phyloP scores from a whole-genome alignment of 2,888 invertebrate genomes.

The Antheraea yamamai region DNA sequence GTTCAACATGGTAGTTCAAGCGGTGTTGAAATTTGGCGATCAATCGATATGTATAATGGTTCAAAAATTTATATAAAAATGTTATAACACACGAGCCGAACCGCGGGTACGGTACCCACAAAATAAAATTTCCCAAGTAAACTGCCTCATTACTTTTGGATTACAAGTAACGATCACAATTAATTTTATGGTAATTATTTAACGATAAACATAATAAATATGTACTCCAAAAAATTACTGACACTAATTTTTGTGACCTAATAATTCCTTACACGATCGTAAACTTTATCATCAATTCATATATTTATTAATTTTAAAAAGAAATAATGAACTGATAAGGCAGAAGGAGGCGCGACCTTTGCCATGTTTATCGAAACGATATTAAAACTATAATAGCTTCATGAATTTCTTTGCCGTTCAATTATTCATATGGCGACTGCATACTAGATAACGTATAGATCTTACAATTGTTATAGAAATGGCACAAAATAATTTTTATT shows the following conservation, averaged over 20 bases:
- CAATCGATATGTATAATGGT: too few relatives aligned
- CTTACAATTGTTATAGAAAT: conserved; percentile 23
- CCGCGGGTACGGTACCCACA: background rate
- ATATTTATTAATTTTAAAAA: conserved; percentile 13
- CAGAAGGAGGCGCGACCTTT: conserved; percentile 29
- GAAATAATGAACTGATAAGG: conserved; percentile 25
- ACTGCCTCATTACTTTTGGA: background rate
- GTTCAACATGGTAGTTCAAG: too few relatives aligned
- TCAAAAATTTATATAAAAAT: too few relatives aligned
- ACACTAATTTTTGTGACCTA: conserved; percentile 20
- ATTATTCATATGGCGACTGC: conserved; percentile 54
- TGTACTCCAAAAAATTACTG: background rate
- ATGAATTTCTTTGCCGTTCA: conserved; percentile 58
- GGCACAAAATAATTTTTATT: background rate
- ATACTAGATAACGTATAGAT: conserved; percentile 53
- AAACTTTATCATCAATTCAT: conserved; percentile 17
- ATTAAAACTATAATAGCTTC: conserved; percentile 51
- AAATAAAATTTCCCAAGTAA: background rate
- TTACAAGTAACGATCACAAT: background rate
- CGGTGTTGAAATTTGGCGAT: too few relatives aligned
- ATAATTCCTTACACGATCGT: conserved; percentile 19
- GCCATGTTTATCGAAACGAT: conserved; percentile 43
- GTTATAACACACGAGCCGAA: too few relatives aligned
- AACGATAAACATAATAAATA: conserved; percentile 14
- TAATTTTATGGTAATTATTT: conserved; percentile 9